Percentiles rank a stretch among this genome's conserved stretches.
Conservation (phyloP, 2,797 vertebrate genomes). For the Carcharodon carcharias region DNA sequence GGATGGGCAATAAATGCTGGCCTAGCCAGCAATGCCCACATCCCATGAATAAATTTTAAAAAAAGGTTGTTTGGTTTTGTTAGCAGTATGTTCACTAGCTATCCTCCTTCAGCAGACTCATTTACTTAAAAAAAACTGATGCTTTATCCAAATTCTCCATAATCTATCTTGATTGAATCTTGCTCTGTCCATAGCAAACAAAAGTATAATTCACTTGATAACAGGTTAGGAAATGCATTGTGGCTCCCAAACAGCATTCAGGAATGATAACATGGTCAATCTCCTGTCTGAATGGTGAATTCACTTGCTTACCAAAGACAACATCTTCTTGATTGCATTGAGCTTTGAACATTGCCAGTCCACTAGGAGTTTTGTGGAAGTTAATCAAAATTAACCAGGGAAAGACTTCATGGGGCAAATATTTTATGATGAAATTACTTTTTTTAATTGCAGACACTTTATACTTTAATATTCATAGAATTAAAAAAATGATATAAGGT, state of each 20-base stretch:
- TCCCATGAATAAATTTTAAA: too few relatives aligned
- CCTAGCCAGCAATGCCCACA: too few relatives aligned
- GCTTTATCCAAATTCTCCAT: not conserved
- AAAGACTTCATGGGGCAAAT: not conserved
- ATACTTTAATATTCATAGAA: not conserved
- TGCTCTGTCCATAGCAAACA: not conserved
- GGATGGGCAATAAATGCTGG: too few relatives aligned
- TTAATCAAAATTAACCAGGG: not conserved
- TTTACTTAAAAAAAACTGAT: not conserved
- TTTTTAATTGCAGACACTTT: not conserved
- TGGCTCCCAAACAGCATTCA: not conserved
- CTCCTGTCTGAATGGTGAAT: not conserved
- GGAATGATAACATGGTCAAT: not conserved
- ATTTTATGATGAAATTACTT: not conserved
- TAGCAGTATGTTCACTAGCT: constrained; percentile 92
- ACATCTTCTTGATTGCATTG: not conserved
- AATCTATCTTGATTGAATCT: not conserved
- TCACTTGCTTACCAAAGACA: not conserved
- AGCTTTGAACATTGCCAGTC: not conserved
- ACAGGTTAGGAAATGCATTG: not conserved
- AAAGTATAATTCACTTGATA: not conserved
- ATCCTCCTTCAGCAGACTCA: constrained; percentile 74
- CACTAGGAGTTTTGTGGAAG: not conserved
- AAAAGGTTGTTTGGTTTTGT: constrained; percentile 98
- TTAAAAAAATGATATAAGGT: not conserved